Percentiles rank a stretch among this genome's conserved stretches.
Evolutionary conservation across 2,888 invertebrate genomes (phyloP).

Genomic region (Aphidius colemani): DNA sequence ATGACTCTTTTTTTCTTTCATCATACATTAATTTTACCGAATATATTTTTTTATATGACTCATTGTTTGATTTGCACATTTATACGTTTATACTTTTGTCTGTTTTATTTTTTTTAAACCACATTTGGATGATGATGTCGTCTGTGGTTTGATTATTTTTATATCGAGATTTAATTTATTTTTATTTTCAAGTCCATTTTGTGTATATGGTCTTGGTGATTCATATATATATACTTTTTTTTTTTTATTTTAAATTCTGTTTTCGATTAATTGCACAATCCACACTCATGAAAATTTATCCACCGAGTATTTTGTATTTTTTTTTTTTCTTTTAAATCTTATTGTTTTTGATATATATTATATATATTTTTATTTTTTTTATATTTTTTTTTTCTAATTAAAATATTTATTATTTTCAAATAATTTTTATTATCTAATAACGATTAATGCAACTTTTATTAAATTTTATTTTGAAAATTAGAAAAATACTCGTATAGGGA

Average conservation of each 20-base stretch:
- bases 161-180: neutral
- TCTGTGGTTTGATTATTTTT: slow-evolving; percentile 14
- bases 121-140: slow-evolving; percentile 27
- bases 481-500: slow-evolving; percentile 55
- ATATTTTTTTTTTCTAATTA: slow-evolving; percentile 51
- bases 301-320: slow-evolving; percentile 24
- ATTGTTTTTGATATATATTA: no score
- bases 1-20: slow-evolving; percentile 31
- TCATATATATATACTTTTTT: neutral
- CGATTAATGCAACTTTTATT: slow-evolving; percentile 57
- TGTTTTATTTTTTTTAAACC: slow-evolving; percentile 27
- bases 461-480: slow-evolving; percentile 60
- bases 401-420: slow-evolving; percentile 48
- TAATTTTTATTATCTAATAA: slow-evolving; percentile 49
- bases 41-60: slow-evolving; percentile 13
- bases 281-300: slow-evolving; percentile 25
- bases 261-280: slow-evolving; percentile 29
- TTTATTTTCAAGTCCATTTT: neutral
- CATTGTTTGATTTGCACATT: slow-evolving; percentile 18
- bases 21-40: slow-evolving; percentile 2
- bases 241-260: slow-evolving; percentile 20
- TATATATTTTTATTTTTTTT: slow-evolving; percentile 19
- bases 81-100: slow-evolving; percentile 18
- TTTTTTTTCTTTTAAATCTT: slow-evolving; percentile 26
- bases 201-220: no score